phyloP scores from a whole-genome alignment of 2,888 invertebrate species.

The Strigamia maritima region DNA sequence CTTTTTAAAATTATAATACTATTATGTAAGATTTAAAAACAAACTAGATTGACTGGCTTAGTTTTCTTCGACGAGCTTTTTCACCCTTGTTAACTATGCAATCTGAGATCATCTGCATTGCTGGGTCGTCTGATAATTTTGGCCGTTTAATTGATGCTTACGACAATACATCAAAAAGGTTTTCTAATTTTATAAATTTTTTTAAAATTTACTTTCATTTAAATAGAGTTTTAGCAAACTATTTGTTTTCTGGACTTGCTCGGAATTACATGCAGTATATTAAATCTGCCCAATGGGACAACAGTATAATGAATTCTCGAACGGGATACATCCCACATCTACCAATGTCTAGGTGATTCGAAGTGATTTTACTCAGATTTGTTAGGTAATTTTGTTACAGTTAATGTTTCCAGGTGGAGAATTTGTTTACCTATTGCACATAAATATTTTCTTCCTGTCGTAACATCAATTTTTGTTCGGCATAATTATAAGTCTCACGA shows the following conservation, averaged over 20 bases:
- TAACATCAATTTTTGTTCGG: background rate
- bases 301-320: background rate
- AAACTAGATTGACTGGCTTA: background rate
- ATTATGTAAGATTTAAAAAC: background rate
- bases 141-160: background rate
- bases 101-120: background rate
- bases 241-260: background rate
- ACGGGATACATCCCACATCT: background rate
- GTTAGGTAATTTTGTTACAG: background rate
- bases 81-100: background rate
- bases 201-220: too few relatives aligned
- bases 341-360: background rate
- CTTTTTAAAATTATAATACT: background rate
- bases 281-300: background rate
- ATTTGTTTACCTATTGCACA: background rate
- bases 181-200: background rate
- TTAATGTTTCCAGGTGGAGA: background rate
- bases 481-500: background rate
- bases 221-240: background rate
- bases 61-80: background rate
- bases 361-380: background rate
- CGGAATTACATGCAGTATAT: background rate
- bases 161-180: background rate
- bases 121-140: background rate
- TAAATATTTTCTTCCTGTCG: background rate